Base-by-base conservation (phyloP, 2,113 vertebrate genomes). In the Cettia cetti region DNA sequence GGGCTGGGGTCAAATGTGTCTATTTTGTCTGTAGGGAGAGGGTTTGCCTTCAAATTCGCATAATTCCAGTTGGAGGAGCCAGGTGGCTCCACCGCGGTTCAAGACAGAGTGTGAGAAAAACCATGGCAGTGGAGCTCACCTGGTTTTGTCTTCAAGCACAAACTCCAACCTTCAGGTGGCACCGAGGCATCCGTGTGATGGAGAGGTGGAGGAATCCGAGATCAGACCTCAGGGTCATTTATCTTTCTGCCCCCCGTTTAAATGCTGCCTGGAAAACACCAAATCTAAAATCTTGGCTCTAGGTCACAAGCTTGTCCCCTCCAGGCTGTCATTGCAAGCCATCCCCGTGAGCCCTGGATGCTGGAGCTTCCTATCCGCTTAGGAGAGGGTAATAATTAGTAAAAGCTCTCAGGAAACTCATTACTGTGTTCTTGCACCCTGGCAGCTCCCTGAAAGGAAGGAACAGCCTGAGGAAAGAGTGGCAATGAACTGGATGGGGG, bases 201-300 rank as follows among this genome's bases (percentile, higher is more conserved):
- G 82, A 15, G 1, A 3, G 49, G 2, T 15, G 1, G 0, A 4
- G 39, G n/a, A 13, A 35, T 4, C 20, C 11, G 40, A 5, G 45
- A 8, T 26, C 15, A 18, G n/a, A 65, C 24, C 57, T 76, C 49
- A 19, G 31, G 54, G 44, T 6, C 24, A 1, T 15, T 65, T 24
- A 13, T 33, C 57, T 54, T 54, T 66, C 63, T 17, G 71, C 12
- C 3, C 39, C 49, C 16, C 20, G 14, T 33, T 47, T 49, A 30
- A 82, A n/a, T 3, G 2, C 35, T 1, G 5, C 7, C 20, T 40
- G 8, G 22, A 57, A 57, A 52, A 82, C 37, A n/a, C 14, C 26
- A 24, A 40, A 24, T 72, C 23, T 28, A 14, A 89, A 64, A 16
- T 18, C 33, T 66, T 44, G 35, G n/a, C 50, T 30, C 2, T 19